A percentile compares a stretch with the other conserved stretches of the same genome.
These are phyloP conservation scores for Hartigia nigra DNA, from an alignment of 2,888 invertebrate species.

Conservation along the genomic window DNA sequence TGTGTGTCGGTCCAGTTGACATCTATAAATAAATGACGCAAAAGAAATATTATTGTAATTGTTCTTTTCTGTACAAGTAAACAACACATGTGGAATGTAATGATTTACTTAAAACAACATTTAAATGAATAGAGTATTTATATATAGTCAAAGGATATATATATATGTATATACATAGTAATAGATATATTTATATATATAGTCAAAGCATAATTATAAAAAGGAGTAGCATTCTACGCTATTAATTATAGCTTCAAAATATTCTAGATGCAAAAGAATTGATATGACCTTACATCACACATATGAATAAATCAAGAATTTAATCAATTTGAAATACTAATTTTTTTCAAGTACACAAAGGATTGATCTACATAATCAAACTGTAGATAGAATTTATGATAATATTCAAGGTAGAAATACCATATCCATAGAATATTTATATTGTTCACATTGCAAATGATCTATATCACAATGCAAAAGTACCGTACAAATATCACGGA, in stretches of 20 bases:
- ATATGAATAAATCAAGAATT: neutral
- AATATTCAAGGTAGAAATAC: neutral
- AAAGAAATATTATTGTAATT: neutral
- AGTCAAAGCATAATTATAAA: neutral
- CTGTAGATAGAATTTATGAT: neutral
- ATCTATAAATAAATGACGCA: slow-evolving; percentile 68
- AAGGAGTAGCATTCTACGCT: neutral
- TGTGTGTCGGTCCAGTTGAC: slow-evolving; percentile 82
- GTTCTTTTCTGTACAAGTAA: neutral
- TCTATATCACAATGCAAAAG: neutral
- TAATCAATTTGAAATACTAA: neutral
- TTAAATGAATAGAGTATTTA: neutral
- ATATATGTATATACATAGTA: too few relatives aligned
- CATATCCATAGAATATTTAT: neutral
- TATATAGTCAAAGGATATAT: too few relatives aligned
- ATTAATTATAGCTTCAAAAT: neutral
- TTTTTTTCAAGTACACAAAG: neutral
- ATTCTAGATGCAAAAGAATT: neutral
- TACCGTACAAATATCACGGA: neutral
- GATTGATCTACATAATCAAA: neutral
- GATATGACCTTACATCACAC: neutral
- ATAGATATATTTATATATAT: neutral
- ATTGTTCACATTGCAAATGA: neutral
- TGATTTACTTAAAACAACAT: neutral
- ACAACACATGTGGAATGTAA: neutral